These are phyloP conservation scores for Hybognathus amarus DNA, from an alignment of 2,797 vertebrate species.

Conservation along the genomic window DNA sequence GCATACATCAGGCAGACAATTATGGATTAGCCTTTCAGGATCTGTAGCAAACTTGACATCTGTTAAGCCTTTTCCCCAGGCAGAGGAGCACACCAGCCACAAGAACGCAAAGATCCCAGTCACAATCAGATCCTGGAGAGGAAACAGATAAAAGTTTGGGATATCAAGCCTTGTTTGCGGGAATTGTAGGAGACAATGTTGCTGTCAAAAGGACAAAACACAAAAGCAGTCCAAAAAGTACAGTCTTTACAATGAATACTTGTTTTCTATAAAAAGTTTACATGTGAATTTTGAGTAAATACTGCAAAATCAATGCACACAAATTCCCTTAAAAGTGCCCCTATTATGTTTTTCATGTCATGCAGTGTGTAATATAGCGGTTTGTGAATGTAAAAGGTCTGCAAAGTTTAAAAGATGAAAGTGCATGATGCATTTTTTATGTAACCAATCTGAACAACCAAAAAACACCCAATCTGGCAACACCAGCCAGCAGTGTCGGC, in stretches of 20 bases:
- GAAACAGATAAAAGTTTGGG: not conserved
- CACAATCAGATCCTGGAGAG: constrained; percentile 85
- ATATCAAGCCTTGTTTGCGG: not conserved
- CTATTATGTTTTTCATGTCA: not conserved
- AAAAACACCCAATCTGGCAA: no score
- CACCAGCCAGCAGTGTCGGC: no score
- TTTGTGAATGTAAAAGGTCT: no score
- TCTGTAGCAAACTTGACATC: constrained; percentile 87
- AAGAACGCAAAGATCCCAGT: constrained; percentile 90
- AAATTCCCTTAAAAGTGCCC: not conserved
- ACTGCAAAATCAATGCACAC: not conserved
- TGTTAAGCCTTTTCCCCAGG: constrained; percentile 91
- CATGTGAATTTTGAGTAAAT: not conserved
- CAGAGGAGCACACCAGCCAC: constrained; percentile 93
- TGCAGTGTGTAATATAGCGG: no score
- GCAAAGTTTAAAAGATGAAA: no score
- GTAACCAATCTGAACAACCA: no score
- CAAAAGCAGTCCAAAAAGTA: not conserved
- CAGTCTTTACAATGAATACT: not conserved
- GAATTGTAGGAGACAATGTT: not conserved
- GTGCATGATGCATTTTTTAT: no score
- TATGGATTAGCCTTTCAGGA: constrained; percentile 67
- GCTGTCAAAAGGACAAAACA: not conserved
- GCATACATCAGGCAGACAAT: constrained; percentile 67
- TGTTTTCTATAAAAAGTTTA: not conserved